Conservation (phyloP, 2,888 invertebrate species). For the Scaptomyza tumidula region DNA sequence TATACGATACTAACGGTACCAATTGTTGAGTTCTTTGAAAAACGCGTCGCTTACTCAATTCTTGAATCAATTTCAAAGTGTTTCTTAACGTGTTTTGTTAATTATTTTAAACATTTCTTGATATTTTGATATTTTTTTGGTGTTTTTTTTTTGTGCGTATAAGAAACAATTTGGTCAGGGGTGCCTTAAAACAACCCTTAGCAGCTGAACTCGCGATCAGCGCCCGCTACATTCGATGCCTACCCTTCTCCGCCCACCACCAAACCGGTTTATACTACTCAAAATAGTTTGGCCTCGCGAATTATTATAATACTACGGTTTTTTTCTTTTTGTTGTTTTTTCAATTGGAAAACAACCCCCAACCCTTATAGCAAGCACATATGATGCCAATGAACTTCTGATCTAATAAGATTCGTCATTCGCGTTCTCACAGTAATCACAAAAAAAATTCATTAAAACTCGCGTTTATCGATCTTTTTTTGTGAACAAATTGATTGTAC, state of each 20-base stretch:
- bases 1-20: slow-evolving; percentile 1
- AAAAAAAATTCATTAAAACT: background rate
- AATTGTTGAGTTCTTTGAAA: slow-evolving; percentile 12
- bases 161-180: slow-evolving; percentile 3
- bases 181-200: slow-evolving; percentile 43
- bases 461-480: background rate
- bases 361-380: slow-evolving; percentile 48
- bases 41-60: slow-evolving; percentile 13
- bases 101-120: background rate
- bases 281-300: slow-evolving; percentile 55
- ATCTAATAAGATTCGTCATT: slow-evolving; percentile 53
- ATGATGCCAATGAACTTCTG: slow-evolving; percentile 53
- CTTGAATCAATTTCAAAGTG: slow-evolving; percentile 2
- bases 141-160: slow-evolving; percentile 16
- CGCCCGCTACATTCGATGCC: slow-evolving; percentile 22
- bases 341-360: slow-evolving; percentile 59
- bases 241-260: slow-evolving; percentile 54
- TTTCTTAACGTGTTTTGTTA: slow-evolving; percentile 9
- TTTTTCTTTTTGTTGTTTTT: slow-evolving; percentile 1
- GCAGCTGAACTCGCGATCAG: slow-evolving; percentile 44
- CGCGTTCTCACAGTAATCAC: slow-evolving; percentile 2
- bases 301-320: slow-evolving; percentile 34
- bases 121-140: background rate
- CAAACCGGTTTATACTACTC: slow-evolving; percentile 47
- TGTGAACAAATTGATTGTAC: slow-evolving; percentile 7